Conservation (phyloP, 2,113 vertebrate species). For the Todiramphus saurophagus region DNA sequence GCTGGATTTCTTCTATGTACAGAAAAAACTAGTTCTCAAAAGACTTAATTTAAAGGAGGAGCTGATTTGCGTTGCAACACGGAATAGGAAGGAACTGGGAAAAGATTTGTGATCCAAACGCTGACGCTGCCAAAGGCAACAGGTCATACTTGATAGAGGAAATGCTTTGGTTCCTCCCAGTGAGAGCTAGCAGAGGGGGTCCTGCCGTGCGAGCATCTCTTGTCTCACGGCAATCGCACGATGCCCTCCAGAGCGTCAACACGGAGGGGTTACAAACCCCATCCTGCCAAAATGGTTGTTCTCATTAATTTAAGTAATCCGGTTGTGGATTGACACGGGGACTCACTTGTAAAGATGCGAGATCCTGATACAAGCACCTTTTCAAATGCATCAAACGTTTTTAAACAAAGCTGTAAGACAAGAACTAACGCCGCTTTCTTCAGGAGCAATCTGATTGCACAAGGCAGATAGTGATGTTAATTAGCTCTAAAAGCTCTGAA, state of each 20-base stretch:
- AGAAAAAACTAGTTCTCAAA: background rate
- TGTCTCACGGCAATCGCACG: background rate
- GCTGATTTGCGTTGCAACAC: background rate
- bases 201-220: background rate
- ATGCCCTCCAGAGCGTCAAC: background rate
- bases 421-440: background rate
- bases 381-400: background rate
- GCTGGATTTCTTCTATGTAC: background rate
- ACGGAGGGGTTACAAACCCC: background rate
- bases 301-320: background rate
- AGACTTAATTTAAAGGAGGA: background rate
- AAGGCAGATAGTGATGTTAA: constrained; percentile 5
- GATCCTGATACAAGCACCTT: background rate
- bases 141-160: background rate
- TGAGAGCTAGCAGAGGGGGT: background rate
- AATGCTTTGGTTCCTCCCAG: background rate
- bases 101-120: background rate
- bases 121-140: background rate
- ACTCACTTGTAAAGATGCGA: background rate
- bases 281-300: background rate
- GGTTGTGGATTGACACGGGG: background rate
- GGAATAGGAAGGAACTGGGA: background rate
- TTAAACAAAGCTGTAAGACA: background rate
- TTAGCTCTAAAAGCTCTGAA: constrained; percentile 35
- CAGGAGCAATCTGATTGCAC: background rate